These are phyloP conservation scores for Drosophila sordidapex DNA, from an alignment of 2,888 invertebrate species.

Conservation along the genomic window DNA sequence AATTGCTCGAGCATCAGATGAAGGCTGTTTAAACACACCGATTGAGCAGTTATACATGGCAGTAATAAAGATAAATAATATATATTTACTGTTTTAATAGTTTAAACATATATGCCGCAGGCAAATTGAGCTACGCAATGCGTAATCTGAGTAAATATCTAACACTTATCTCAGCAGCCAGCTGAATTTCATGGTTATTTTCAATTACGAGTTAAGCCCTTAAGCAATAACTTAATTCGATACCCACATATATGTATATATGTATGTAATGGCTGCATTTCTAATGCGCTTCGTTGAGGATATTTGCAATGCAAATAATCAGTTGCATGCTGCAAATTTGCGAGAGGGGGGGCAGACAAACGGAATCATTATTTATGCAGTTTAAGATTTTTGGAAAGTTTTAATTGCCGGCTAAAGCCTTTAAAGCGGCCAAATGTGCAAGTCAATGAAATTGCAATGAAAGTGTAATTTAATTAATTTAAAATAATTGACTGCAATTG, in stretches of 20 bases:
- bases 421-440: slow-evolving; percentile 6
- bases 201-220: slow-evolving; percentile 16
- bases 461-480: slow-evolving; percentile 7
- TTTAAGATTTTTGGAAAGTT: slow-evolving; percentile 53
- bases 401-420: slow-evolving; percentile 53
- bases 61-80: neutral
- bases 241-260: neutral
- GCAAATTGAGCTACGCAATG: neutral
- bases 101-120: neutral
- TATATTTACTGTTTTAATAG: neutral
- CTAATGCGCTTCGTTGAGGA: slow-evolving; percentile 34
- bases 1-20: neutral
- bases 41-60: neutral
- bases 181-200: slow-evolving; percentile 14
- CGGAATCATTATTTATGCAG: slow-evolving; percentile 76
- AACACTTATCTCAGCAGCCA: slow-evolving; percentile 1
- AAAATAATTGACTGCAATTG: slow-evolving; percentile 5
- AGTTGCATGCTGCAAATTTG: slow-evolving; percentile 64
- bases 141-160: neutral
- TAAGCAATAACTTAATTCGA: neutral
- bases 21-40: neutral
- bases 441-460: slow-evolving; percentile 16
- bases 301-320: slow-evolving; percentile 78
- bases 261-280: slow-evolving; percentile 32
- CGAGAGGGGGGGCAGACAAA: slow-evolving; percentile 41